Percentiles rank a stretch among this genome's conserved stretches.
These are phyloP conservation scores for Microcebus griseorufus DNA, from an alignment of 2,113 vertebrate species.

Conservation along the genomic window DNA sequence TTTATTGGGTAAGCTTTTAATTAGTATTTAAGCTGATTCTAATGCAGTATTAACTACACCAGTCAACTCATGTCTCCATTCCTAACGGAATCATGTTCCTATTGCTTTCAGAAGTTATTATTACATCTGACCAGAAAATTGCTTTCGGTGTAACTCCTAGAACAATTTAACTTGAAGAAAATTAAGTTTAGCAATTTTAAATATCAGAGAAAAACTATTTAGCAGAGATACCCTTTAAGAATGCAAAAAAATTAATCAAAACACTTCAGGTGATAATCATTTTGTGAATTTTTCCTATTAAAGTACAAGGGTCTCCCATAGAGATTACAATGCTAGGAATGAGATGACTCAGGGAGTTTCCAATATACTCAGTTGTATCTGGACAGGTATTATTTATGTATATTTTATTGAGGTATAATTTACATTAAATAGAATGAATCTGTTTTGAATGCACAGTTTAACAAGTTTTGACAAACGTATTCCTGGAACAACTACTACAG, in stretches of 20 bases:
- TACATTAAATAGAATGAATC: neutral
- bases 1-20: neutral
- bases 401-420: neutral
- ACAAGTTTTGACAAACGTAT: neutral
- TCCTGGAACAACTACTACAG: neutral
- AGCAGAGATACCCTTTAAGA: neutral
- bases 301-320: neutral
- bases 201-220: neutral
- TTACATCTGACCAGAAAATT: neutral
- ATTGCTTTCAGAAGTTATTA: neutral
- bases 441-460: neutral
- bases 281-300: neutral
- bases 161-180: neutral
- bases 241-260: neutral
- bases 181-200: conserved; percentile 26
- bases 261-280: neutral
- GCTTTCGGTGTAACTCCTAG: neutral
- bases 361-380: neutral
- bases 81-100: neutral
- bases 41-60: neutral
- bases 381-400: neutral
- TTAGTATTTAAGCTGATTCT: neutral
- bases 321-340: neutral
- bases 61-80: neutral
- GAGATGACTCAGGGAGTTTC: neutral